Evolutionary conservation across 2,888 invertebrate species (phyloP).

Genomic region (Parascotia fuliginaria): DNA sequence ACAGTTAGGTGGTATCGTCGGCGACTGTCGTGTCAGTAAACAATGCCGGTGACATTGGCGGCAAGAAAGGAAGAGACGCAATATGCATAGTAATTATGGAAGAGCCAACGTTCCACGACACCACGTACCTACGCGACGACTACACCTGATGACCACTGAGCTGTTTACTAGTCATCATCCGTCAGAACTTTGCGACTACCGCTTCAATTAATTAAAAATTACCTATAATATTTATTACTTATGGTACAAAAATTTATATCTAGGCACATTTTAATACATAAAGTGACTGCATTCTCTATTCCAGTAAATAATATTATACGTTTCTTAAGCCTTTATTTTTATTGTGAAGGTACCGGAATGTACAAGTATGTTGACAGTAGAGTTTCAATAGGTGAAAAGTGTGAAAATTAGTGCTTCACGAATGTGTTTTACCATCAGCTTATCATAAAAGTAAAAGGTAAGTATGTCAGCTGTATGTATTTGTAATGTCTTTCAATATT

Average conservation of each 20-base stretch:
- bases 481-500: not conserved
- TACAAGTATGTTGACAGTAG: not conserved
- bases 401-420: not conserved
- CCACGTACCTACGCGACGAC: conserved; percentile 42
- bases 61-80: conserved; percentile 82
- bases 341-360: not conserved
- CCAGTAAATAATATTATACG: too few species aligned
- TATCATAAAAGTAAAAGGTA: not conserved
- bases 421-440: not conserved
- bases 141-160: conserved; percentile 16
- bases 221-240: not conserved
- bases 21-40: conserved; percentile 60
- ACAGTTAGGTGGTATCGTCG: conserved; percentile 73
- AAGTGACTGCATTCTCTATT: too few species aligned
- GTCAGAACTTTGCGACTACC: conserved; percentile 28
- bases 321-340: too few species aligned
- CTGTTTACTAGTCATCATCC: conserved; percentile 24
- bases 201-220: conserved; percentile 4
- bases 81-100: conserved; percentile 71
- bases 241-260: too few species aligned
- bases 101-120: conserved; percentile 42
- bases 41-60: conserved; percentile 81
- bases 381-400: not conserved
- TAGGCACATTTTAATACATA: too few species aligned
- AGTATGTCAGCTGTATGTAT: not conserved